Evolutionary conservation across 2,113 vertebrate genomes (phyloP).

Genomic region (Rhinogobius similis): DNA sequence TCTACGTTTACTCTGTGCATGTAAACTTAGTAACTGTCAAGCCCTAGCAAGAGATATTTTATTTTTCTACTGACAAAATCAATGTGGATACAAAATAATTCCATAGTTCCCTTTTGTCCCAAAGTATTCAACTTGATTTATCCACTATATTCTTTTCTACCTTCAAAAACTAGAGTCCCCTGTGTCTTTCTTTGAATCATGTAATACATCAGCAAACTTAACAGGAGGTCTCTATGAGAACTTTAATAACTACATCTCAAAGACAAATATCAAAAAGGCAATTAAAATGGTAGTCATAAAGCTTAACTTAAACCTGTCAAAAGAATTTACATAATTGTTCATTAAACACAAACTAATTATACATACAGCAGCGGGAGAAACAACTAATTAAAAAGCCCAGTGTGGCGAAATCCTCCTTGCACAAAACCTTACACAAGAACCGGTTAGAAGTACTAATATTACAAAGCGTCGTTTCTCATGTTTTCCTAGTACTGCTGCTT

Average conservation of each 20-base stretch:
- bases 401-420: conserved; percentile 47
- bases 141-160: no score
- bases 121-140: no score
- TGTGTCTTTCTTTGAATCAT: background rate
- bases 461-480: conserved; percentile 29
- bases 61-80: no score
- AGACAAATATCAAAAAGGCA: conserved; percentile 62
- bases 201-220: background rate
- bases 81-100: no score
- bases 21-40: no score
- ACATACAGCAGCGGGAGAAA: conserved; percentile 57
- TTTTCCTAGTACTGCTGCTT: conserved; percentile 16
- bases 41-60: no score
- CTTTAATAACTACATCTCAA: conserved; percentile 51
- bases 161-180: background rate
- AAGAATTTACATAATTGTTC: conserved; percentile 65
- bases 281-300: conserved; percentile 56
- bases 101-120: no score
- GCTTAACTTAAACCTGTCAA: conserved; percentile 60
- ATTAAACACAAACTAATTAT: conserved; percentile 70
- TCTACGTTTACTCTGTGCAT: no score
- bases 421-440: conserved; percentile 35
- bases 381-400: conserved; percentile 67
- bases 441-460: conserved; percentile 27
- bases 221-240: conserved; percentile 21